Evolutionary conservation across 1,140 invertebrate species (phyloP).

Genomic region (Reticulitermes speratus): DNA sequence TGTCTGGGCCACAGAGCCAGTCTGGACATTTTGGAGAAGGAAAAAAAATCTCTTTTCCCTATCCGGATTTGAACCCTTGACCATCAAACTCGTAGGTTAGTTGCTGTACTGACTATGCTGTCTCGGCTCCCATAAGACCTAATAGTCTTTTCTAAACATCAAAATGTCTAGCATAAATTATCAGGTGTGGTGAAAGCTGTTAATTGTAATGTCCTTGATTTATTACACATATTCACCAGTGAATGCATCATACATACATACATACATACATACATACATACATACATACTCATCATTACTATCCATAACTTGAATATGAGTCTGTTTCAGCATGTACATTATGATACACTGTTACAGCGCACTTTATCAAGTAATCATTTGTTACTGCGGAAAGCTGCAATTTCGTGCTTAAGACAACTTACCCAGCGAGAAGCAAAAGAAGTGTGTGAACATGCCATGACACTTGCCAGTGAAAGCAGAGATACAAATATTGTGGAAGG

Average conservation of each 20-base stretch:
- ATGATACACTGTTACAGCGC: conserved; percentile 54
- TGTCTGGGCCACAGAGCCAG: too few species aligned
- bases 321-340: background rate
- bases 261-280: background rate
- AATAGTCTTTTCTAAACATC: too few species aligned
- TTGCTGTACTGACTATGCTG: too few species aligned
- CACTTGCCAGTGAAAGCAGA: conserved; percentile 60
- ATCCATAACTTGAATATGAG: background rate
- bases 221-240: background rate
- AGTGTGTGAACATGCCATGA: conserved; percentile 89
- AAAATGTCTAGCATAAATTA: too few species aligned
- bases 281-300: background rate
- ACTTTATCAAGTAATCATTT: conserved; percentile 87
- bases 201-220: too few species aligned
- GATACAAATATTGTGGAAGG: conserved; percentile 53
- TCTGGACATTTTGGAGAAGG: too few species aligned
- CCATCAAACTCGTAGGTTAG: too few species aligned
- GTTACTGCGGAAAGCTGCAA: conserved; percentile 85
- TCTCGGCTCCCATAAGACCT: too few species aligned
- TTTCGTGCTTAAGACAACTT: conserved; percentile 92
- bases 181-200: too few species aligned
- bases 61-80: too few species aligned
- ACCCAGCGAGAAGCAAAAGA: conserved; percentile 94
- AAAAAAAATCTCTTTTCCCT: too few species aligned
- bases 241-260: background rate